A percentile compares a stretch with the other conserved stretches of the same genome.
These are phyloP conservation scores for Petrolisthes manimaculis DNA, from an alignment of 2,888 invertebrate genomes.

Conservation along the genomic window DNA sequence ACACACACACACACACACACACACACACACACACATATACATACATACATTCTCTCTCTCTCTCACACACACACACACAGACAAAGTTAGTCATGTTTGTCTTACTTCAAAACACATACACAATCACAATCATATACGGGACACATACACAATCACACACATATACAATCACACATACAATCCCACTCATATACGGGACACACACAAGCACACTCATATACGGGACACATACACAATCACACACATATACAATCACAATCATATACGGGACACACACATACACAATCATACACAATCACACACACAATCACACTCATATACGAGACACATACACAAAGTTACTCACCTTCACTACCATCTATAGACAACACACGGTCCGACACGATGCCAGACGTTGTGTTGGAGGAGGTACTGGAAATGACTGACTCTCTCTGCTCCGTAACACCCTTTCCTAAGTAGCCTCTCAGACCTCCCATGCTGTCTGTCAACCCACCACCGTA, in stretches of 20 bases:
- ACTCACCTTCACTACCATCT: conserved; percentile 80
- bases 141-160: too few relatives aligned
- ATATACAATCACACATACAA: too few relatives aligned
- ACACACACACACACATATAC: too few relatives aligned
- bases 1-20: too few relatives aligned
- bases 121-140: too few relatives aligned
- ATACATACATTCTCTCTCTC: too few relatives aligned
- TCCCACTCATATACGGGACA: too few relatives aligned
- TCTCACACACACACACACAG: too few relatives aligned
- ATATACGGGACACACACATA: not conserved
- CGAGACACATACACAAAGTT: not conserved
- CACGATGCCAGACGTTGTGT: conserved; percentile 95
- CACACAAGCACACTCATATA: too few relatives aligned
- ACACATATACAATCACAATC: too few relatives aligned
- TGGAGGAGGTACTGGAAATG: conserved; percentile 94
- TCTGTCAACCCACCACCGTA: conserved; percentile 42
- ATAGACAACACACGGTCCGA: conserved; percentile 95
- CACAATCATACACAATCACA: not conserved
- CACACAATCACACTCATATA: not conserved
- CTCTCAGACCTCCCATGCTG: conserved; percentile 45
- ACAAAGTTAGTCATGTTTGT: too few relatives aligned
- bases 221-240: not conserved
- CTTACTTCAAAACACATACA: too few relatives aligned
- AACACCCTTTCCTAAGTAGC: conserved; percentile 44
- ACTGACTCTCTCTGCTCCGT: conserved; percentile 86